Base-by-base conservation (phyloP, 1,140 invertebrate genomes). In the Thrips palmi region DNA sequence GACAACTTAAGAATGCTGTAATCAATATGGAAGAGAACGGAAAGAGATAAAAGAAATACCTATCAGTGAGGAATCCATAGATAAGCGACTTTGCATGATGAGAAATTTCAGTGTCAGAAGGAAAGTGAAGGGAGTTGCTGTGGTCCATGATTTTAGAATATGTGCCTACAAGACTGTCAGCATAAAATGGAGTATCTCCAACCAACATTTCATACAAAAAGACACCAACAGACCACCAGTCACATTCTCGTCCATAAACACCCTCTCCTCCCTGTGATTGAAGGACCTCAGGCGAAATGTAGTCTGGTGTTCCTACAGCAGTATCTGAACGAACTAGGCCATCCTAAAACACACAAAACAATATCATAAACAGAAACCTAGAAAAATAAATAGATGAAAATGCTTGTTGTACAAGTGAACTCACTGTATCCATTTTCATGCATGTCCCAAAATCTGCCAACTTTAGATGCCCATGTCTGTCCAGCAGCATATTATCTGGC, bases 71-170 rank as follows among this genome's bases (percentile, higher is more conserved):
- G 53, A 98, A 89, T 33, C 81, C 80, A 52, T 81, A 79, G 49
- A 98, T 98, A 10, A 98, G 62, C 51, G 74, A 77, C 59, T 94
- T 94, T 4, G 92, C 89, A 52, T 85, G 74, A 41, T 73, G 70
- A 27, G 85, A 89, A 39, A 98, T 87, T 55, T 92, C 81, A 33
- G 87, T 70, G 56, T 98, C 94, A 48, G 84, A 73, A 19, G 93
- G 94, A 60, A 99, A 98, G 45, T 75, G 72, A 2, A 99, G 62
- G 11, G 91, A 89, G 54, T 93, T 96, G 56, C 89, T 80, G 55
- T 97, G 87, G 56, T 97, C 91, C 92, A 97, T 97, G 48, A 98
- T 98, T 63, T 96, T 97, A 38, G 87, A 87, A 58, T 99, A 99
- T 8, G 94, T 99, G 22, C 88, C 91, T 23, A 97, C 85, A 39